phyloP scores from a whole-genome alignment of 2,888 invertebrate species.

The Tryphoninae sp. region DNA sequence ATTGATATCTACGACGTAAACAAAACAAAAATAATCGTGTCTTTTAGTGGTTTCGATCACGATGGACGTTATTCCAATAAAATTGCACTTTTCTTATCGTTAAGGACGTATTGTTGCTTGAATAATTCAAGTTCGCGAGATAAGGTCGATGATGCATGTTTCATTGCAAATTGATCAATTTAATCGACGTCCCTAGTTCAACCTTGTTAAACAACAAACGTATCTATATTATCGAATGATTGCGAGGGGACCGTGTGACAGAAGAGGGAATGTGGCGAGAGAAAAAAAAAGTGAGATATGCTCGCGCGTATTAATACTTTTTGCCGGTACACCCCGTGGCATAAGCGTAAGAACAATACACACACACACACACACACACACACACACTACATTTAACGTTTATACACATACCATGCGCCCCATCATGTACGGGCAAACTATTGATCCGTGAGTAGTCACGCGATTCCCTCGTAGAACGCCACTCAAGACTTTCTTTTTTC shows the following conservation, averaged over 20 bases:
- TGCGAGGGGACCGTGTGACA: constrained; percentile 14
- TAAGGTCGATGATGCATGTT: neutral
- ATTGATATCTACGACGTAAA: no score
- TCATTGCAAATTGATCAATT: constrained; percentile 27
- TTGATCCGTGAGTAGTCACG: constrained; percentile 80
- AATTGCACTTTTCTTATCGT: neutral
- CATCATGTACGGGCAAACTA: constrained; percentile 73
- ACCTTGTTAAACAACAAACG: constrained; percentile 10
- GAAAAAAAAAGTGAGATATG: constrained; percentile 25
- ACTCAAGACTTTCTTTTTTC: constrained; percentile 76
- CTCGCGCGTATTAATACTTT: constrained; percentile 21
- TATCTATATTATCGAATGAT: constrained; percentile 24
- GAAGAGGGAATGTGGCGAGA: constrained; percentile 23
- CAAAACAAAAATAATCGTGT: no score
- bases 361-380: neutral
- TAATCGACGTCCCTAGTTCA: constrained; percentile 23
- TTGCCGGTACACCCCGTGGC: constrained; percentile 36
- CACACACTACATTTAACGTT: constrained; percentile 37
- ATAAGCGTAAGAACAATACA: neutral
- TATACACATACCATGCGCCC: constrained; percentile 56
- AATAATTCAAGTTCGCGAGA: neutral
- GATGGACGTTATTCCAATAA: neutral
- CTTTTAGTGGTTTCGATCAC: no score
- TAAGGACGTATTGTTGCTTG: neutral
- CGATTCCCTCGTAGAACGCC: constrained; percentile 81